Evolutionary conservation across 2,888 invertebrate genomes (phyloP), one percentile per base, ranked within the genome.

Genomic region (Carcina quercana): DNA sequence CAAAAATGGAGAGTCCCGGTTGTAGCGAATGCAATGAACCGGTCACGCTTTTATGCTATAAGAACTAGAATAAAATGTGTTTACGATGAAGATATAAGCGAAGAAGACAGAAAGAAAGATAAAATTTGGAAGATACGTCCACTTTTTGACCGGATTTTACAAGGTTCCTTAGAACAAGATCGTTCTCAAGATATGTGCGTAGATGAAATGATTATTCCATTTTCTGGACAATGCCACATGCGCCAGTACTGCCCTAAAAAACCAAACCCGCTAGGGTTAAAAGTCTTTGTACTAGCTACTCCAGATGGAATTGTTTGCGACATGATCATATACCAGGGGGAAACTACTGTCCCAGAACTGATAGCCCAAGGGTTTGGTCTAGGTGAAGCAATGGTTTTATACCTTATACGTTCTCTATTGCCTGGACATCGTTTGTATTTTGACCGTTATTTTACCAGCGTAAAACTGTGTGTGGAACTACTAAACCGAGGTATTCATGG

Each of bases 121-220:
- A 28, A 32, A 22, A 10, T 38, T 7, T 38, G 35, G 34, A 38
- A 38, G 22, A 28, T 38, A 1, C 28, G 30, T 10, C 35, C 35
- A 6, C 26, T 38, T 10, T 13, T 32, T 21, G 32, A 28, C 15
- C 5, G 25, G 6, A 30, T 44, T 25, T 26, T 13, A 19, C 10
- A 20, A 17, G 34, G 30, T 3, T 42, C 34, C 11, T 8, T 17
- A 1, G 8, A 10, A 21, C 33, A 33, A 32, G 14, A 17, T 19
- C 28, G 24, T 22, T 2, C 15, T 6, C 25, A 34, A 28, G 6
- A 30, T 10, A 8, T 40, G 3, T 40, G 26, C 10, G 25, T 43
- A 7, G 43, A 42, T 20, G 43, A 42, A 30, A 42, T 42, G 40
- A 41, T 44, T 11, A 35, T 44, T 2, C 43, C 43, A 1, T 46